Conservation (phyloP, 2,888 invertebrate genomes). For the Drosophila pegasa region DNA sequence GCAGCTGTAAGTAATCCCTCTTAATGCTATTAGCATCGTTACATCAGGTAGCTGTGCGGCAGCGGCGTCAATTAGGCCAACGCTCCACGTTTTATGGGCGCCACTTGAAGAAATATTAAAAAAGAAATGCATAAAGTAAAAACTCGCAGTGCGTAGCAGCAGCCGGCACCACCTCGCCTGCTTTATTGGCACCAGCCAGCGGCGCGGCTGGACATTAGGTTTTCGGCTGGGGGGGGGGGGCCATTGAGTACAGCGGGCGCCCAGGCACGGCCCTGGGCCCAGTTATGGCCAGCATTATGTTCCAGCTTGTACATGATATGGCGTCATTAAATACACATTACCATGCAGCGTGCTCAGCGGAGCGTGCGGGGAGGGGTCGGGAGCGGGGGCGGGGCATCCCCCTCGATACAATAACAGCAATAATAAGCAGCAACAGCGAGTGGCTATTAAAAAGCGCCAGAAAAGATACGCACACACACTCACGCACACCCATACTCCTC, state of each 20-base stretch:
- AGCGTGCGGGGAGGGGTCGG: not conserved
- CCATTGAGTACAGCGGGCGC: conserved; percentile 51
- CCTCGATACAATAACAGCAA: conserved; percentile 41
- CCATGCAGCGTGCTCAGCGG: conserved; percentile 46
- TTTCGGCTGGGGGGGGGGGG: conserved; percentile 9
- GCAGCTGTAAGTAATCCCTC: conserved; percentile 16
- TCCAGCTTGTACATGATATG: conserved; percentile 77
- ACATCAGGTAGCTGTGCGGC: conserved; percentile 15
- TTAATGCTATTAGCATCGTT: conserved; percentile 10
- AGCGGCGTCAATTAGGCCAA: conserved; percentile 44
- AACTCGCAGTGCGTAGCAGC: conserved; percentile 54
- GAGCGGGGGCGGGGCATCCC: conserved; percentile 5
- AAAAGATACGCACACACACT: conserved; percentile 29
- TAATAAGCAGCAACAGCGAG: conserved; percentile 65
- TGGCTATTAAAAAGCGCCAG: conserved; percentile 72
- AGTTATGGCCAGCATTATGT: conserved; percentile 63
- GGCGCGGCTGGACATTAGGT: conserved; percentile 67
- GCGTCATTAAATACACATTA: conserved; percentile 80
- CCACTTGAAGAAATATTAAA: conserved; percentile 65
- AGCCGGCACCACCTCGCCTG: conserved; percentile 40
- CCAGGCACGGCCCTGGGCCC: conserved; percentile 34
- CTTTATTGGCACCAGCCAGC: conserved; percentile 71
- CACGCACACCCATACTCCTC: conserved; percentile 13
- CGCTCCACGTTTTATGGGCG: conserved; percentile 56
- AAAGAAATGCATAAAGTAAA: conserved; percentile 17